These are phyloP conservation scores for Eretmochelys imbricata DNA, from an alignment of 2,113 vertebrate species.

Conservation along the genomic window DNA sequence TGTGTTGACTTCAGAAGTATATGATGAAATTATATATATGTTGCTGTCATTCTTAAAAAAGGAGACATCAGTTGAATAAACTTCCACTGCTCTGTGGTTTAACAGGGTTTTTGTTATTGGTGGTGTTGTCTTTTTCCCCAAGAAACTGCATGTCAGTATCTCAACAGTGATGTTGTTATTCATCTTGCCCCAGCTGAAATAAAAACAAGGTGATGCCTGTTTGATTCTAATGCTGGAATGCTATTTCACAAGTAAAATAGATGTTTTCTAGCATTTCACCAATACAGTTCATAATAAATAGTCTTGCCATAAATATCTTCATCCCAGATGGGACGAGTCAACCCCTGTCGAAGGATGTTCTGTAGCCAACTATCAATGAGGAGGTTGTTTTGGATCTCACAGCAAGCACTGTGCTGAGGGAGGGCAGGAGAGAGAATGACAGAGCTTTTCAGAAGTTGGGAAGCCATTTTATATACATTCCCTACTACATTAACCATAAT, in stretches of 20 bases:
- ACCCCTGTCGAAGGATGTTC: background rate
- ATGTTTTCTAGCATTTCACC: background rate
- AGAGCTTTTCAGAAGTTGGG: no score
- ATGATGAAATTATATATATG: constrained; percentile 64
- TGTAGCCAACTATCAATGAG: background rate
- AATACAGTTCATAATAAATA: background rate
- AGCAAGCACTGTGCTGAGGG: background rate
- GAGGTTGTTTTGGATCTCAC: background rate
- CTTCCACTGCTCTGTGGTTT: background rate
- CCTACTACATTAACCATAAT: background rate
- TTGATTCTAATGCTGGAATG: background rate
- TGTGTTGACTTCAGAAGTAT: constrained; percentile 57
- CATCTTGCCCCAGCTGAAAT: background rate
- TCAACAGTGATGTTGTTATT: background rate
- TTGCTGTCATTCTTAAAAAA: constrained; percentile 36
- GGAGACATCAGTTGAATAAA: constrained; percentile 12
- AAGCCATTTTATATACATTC: background rate
- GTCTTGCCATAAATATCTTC: background rate
- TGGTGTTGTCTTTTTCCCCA: background rate
- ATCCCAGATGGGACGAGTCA: background rate
- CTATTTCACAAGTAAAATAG: background rate
- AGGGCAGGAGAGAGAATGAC: background rate
- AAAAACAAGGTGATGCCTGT: background rate
- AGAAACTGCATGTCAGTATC: background rate
- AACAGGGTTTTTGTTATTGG: background rate